A percentile compares a stretch with the other conserved stretches of the same genome.
Evolutionary conservation across 2,888 invertebrate genomes (phyloP).

Genomic region (Nomada fucata): DNA sequence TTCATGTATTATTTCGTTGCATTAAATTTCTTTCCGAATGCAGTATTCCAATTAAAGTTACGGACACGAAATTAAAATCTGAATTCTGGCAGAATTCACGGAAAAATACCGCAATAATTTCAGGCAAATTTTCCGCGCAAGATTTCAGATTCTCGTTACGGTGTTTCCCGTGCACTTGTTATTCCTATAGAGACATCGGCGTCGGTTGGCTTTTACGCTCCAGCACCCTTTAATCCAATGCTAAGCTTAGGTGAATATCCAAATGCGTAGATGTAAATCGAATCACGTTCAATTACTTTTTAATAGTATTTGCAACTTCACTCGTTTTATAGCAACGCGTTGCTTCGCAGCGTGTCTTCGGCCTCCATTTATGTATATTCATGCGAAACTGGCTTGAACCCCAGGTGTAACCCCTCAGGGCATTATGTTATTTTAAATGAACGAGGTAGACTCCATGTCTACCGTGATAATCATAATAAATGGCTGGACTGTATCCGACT

Average conservation of each 20-base stretch:
- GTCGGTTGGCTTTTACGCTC: not conserved
- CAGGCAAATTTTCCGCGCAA: not conserved
- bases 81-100: not conserved
- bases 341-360: not conserved
- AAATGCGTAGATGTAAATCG: constrained; percentile 24
- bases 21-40: too few species aligned
- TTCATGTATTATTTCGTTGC: too few species aligned
- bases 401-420: not conserved
- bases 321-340: constrained; percentile 1
- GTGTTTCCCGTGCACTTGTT: not conserved
- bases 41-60: not conserved
- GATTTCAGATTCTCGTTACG: not conserved
- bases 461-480: not conserved
- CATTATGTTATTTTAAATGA: constrained; percentile 21
- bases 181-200: not conserved
- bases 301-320: constrained; percentile 25
- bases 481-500: not conserved
- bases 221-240: constrained; percentile 17
- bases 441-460: not conserved
- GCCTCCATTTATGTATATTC: not conserved
- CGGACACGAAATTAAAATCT: too few species aligned
- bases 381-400: not conserved
- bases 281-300: constrained; percentile 43
- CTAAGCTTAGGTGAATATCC: constrained; percentile 23
- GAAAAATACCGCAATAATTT: not conserved